A percentile compares a stretch with the other conserved stretches of the same genome.
Evolutionary conservation across 1,140 invertebrate species (phyloP).

Genomic region (Aphelinus certus): DNA sequence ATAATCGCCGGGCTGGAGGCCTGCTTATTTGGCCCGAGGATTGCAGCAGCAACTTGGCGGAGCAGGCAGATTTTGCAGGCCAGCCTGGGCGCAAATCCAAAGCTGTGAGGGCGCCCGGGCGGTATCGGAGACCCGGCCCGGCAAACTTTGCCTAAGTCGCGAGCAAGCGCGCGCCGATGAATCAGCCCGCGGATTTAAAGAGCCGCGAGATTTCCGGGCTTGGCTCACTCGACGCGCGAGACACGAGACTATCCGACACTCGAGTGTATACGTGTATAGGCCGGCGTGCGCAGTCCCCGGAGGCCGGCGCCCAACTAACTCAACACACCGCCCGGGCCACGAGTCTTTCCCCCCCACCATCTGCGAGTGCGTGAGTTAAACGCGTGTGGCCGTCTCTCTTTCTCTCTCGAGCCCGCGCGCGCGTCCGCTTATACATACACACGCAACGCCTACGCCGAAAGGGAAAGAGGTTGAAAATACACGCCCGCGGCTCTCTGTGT

Average conservation of each 20-base stretch:
- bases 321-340: neutral
- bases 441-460: neutral
- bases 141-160: neutral
- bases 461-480: slow-evolving; percentile 37
- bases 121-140: neutral
- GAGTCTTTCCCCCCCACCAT: neutral
- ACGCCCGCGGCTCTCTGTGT: neutral
- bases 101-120: neutral
- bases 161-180: neutral
- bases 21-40: too few species aligned
- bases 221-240: too few species aligned
- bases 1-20: too few species aligned
- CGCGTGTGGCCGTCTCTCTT: neutral
- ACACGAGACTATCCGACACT: too few species aligned
- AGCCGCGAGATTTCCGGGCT: neutral
- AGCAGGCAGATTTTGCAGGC: too few species aligned
- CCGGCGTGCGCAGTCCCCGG: slow-evolving; percentile 9
- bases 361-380: slow-evolving; percentile 13
- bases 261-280: slow-evolving; percentile 6
- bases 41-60: too few species aligned
- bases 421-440: neutral
- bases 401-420: neutral
- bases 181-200: slow-evolving; percentile 26
- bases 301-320: slow-evolving; percentile 29
- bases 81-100: too few species aligned